Base-by-base conservation (phyloP, 1,140 invertebrate genomes). In the Tribolium castaneum region DNA sequence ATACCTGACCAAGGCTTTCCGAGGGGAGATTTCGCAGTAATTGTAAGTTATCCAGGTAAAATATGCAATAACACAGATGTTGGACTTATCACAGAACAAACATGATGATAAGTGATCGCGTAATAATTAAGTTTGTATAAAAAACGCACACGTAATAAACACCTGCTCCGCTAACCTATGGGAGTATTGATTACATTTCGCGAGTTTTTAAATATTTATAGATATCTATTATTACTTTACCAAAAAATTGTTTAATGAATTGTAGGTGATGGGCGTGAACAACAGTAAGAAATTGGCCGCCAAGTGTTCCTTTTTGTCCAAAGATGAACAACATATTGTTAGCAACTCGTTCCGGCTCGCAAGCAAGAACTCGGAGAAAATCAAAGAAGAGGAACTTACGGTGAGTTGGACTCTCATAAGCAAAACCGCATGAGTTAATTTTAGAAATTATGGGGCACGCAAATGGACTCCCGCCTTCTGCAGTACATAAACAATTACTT, bases 201-300 rank as follows among this genome's bases (percentile, higher is more conserved):
- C 70, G 22, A 49, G 70, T 16, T 50, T 14, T 72, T 72, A 50
- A 72, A 72, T 72, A 72, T 72, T 72, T 72, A 72, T 72, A 72
- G 70, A 52, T 22, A 72, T 49, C 45, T 22, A 30, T 72, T 50
- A 22, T 50, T 50, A 50, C 39, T 2, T 50, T 51, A 72, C 9
- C 30, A 16, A 14, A 39, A 70, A 9, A 6, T 14, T 45, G 4
- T 34, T 30, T 70, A 70, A 70, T 70, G 39, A 49, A 39, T 13
- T 22, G 14, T 13, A 73, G 56, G 50, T 25, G 35, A 86, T 86
- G 86, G 86, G 86, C 56, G 83, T 83, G 70, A 91, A 91, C 78
- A 90, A 88, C 81, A 91, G 90, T 82, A 90, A 90, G 81, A 91
- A 90, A 81, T 83, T 90, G 72, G 90, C 90, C n/a, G 90, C 89